Conservation (phyloP, 2,113 vertebrate genomes). For the Corvus cornix region DNA sequence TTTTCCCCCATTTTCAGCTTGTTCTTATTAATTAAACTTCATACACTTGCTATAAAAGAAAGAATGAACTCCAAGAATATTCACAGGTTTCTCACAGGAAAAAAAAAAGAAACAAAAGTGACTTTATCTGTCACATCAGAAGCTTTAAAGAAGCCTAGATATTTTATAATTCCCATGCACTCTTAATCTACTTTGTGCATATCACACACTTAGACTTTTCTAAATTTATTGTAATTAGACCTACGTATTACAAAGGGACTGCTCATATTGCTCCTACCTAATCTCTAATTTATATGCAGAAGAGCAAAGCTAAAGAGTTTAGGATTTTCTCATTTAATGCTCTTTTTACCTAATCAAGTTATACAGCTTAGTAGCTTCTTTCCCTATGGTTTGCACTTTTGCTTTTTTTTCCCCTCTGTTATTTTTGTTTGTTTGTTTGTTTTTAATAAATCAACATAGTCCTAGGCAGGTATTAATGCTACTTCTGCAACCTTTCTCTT, state of each 20-base stretch:
- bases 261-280: conserved; percentile 37
- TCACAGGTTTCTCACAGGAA: not conserved
- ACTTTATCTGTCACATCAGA: conserved; percentile 19
- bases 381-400: not conserved
- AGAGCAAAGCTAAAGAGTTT: conserved; percentile 51
- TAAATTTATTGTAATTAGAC: conserved; percentile 60
- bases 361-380: conserved; percentile 28
- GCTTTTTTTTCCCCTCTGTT: not conserved
- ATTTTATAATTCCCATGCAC: conserved; percentile 8
- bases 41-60: not conserved
- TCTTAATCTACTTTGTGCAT: conserved; percentile 55
- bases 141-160: conserved; percentile 27
- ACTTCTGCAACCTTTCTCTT: conserved; percentile 24
- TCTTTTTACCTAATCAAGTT: conserved; percentile 63
- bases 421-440: not conserved
- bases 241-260: conserved; percentile 53
- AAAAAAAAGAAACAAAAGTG: not conserved
- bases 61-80: not conserved
- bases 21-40: not conserved
- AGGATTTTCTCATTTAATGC: conserved; percentile 65
- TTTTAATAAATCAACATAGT: not conserved
- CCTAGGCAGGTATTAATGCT: not conserved
- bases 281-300: conserved; percentile 69
- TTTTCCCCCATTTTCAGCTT: not conserved
- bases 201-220: conserved; percentile 44